Base-by-base conservation (phyloP, 2,797 vertebrate genomes). In the Malurus splendens region DNA sequence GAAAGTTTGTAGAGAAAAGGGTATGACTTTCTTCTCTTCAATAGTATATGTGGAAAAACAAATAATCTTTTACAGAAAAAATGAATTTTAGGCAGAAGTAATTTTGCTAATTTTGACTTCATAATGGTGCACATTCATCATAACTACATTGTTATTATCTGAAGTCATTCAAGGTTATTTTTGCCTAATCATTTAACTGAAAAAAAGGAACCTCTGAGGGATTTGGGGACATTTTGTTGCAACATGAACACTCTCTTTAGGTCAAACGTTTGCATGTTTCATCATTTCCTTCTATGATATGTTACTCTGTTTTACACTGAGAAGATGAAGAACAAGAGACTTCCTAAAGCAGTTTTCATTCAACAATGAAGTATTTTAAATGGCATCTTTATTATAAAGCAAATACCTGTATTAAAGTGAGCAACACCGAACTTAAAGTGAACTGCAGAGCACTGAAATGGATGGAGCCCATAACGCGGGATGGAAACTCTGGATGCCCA, bases 111-210 rank as follows among this genome's bases (percentile, higher is more conserved):
- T 82, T 88, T 57, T 78, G 27, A 39, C 52, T 74, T 66, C 76
- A 13, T 79, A 89, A 93, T 32, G 41, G 42, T 68, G 5, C 18
- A 62, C 54, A 87, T 93, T 87, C 39, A 90, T 94, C 2, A 38
- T 84, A 86, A 67, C 52, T 75, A 16, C 64, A 47, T 74, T 89
- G 51, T 65, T 87, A 92, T 89, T 90, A 94, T 71, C 68, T 90
- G 28, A 61, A 93, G 66, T 70, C 2, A 86, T 92, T 91, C 82
- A 80, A 90, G 70, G 79, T 93, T 91, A 90, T 75, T 91, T 92
- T 88, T 92, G 59, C 45, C 72, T 84, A 86, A 82, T n/a, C 12
- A 0, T 80, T 60, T 72, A 28, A 76, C 25, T 16, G 66, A 66
- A 78, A 75, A 64, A 64, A 66, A 41, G 15, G 51, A 82, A 81